A percentile compares a stretch with the other conserved stretches of the same genome.
Evolutionary conservation across 2,113 vertebrate species (phyloP).

Genomic region (Periophthalmus modestus): DNA sequence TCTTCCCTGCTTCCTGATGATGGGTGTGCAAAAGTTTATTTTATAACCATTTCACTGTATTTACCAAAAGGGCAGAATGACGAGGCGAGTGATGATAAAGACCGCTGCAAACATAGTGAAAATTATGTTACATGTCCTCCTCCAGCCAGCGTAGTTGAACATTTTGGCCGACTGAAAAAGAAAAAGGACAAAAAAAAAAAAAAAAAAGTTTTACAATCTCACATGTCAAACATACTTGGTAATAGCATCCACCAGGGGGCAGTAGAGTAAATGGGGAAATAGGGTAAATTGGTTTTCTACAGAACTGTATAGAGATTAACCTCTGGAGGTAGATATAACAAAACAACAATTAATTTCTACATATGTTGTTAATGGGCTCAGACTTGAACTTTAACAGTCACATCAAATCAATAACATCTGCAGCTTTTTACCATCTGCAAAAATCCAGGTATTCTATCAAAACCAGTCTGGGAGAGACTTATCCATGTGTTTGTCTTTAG

Average conservation of each 20-base stretch:
- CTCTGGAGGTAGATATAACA: too few relatives aligned
- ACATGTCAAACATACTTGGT: background rate
- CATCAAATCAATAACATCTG: too few relatives aligned
- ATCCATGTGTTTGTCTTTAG: too few relatives aligned
- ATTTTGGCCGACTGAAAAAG: slow-evolving; percentile 88
- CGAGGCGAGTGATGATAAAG: slow-evolving; percentile 89
- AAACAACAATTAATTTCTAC: too few relatives aligned
- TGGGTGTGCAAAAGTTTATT: background rate
- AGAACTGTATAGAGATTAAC: too few relatives aligned
- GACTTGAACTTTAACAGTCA: too few relatives aligned
- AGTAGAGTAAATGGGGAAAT: slow-evolving; percentile 14
- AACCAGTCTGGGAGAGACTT: too few relatives aligned
- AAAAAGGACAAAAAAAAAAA: background rate
- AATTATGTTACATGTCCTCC: slow-evolving; percentile 89
- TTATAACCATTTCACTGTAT: slow-evolving; percentile 2
- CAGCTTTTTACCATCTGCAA: too few relatives aligned
- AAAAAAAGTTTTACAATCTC: background rate
- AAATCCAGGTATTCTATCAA: too few relatives aligned
- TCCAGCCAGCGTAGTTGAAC: slow-evolving; percentile 97
- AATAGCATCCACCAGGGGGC: slow-evolving; percentile 50
- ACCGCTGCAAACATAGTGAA: slow-evolving; percentile 88
- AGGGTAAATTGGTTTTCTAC: background rate
- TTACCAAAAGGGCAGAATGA: slow-evolving; percentile 95
- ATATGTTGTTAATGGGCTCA: too few relatives aligned
- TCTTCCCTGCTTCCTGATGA: background rate